Base-by-base conservation (phyloP, 2,797 vertebrate species). In the Falco columbarius region DNA sequence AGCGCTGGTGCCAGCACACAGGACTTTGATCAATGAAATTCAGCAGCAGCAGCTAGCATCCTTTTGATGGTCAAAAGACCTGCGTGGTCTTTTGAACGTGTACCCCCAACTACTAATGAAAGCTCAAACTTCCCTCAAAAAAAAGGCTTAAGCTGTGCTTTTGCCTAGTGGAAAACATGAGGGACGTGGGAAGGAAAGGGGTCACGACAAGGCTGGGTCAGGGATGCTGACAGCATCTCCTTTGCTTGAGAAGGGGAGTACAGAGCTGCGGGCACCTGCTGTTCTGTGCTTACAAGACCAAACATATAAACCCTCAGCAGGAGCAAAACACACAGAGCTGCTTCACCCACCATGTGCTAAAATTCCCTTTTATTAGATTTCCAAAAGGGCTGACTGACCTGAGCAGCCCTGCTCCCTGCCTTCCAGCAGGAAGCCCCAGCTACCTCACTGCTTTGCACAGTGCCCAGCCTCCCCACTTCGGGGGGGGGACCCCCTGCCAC, bases 361-460 rank as follows among this genome's bases (percentile, higher is more conserved):
- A 54, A 30, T 54, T 17, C 30, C 47, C 18, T 27, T n/a, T 27
- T 63, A n/a, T 21, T 29, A 3, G 1, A 29, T 27, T 63, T n/a
- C 74, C 47, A 26, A 12, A 38, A 32, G 74, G n/a, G 46, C 72
- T 74, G 72, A 13, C 55, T 14, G 44, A 47, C 44, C n/a, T 11
- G 56, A 36, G 55, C 42, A 30, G 32, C 72, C 38, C 38, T 14
- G 30, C 40, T 56, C 12, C 40, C n/a, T 24, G 14, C 56, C 44
- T 30, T 30, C n/a, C 42, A 47, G 27, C 34, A 14, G 44, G 46
- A 9, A 26, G 11, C 20, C 34, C 56, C 46, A 19, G 29, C 58
- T 7, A 3, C 6, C 34, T 26, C 12, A 3, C 46, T 17, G 58
- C 24, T 27, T 34, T 14, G 2, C 1, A 12, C 10, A 9, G 18